A percentile compares a stretch with the other conserved stretches of the same genome.
Conservation (phyloP, 2,888 invertebrate genomes). For the Reticulitermes lucifugus region DNA sequence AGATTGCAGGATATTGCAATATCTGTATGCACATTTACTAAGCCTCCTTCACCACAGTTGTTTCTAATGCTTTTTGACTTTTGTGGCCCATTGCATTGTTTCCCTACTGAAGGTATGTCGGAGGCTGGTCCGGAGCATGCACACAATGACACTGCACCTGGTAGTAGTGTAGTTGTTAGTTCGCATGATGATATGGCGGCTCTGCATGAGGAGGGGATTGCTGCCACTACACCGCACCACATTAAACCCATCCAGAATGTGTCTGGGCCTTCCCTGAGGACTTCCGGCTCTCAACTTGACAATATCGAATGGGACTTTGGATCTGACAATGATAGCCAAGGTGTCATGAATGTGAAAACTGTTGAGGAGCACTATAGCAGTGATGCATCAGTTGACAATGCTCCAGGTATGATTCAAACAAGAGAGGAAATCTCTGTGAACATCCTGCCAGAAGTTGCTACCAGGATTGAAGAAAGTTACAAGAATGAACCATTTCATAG, state of each 20-base stretch:
- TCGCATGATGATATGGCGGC: slow-evolving; percentile 49
- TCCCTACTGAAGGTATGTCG: slow-evolving; percentile 45
- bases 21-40: slow-evolving; percentile 36
- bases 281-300: slow-evolving; percentile 31
- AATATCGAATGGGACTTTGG: slow-evolving; percentile 52
- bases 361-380: slow-evolving; percentile 4
- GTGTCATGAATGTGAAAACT: slow-evolving; percentile 15
- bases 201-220: slow-evolving; percentile 45
- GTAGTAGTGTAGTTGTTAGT: slow-evolving; percentile 49
- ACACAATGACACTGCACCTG: slow-evolving; percentile 44
- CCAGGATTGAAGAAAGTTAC: slow-evolving; percentile 19
- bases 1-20: not conserved
- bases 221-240: slow-evolving; percentile 31
- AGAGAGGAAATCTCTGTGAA: not conserved
- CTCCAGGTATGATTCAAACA: not conserved
- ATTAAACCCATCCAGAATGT: slow-evolving; percentile 42
- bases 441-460: not conserved
- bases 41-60: slow-evolving; percentile 11
- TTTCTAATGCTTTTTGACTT: slow-evolving; percentile 39
- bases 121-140: slow-evolving; percentile 46
- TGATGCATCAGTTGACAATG: not conserved
- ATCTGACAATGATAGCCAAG: slow-evolving; percentile 42
- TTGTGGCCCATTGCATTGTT: slow-evolving; percentile 25
- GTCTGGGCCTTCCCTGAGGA: slow-evolving; percentile 21
- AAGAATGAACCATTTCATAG: slow-evolving; percentile 5